phyloP scores from a whole-genome alignment of 2,797 vertebrate genomes.

The Gallinago nigripennis region DNA sequence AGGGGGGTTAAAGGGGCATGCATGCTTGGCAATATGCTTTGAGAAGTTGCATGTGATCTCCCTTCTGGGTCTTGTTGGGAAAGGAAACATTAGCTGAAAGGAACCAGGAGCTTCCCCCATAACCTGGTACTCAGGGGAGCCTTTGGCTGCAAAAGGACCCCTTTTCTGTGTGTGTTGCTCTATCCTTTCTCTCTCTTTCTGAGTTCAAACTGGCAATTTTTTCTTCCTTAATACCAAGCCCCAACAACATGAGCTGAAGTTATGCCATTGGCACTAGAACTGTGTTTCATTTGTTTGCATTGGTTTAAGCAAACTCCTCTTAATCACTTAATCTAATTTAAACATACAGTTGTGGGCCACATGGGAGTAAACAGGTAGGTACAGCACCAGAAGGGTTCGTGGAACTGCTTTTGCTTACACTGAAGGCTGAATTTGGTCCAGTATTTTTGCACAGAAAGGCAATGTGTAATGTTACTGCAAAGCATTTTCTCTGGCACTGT shows the following conservation, averaged over 20 bases:
- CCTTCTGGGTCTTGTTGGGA: background rate
- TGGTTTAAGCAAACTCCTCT: background rate
- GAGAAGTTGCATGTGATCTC: background rate
- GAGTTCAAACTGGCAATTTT: background rate
- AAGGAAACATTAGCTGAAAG: background rate
- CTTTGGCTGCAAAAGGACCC: background rate
- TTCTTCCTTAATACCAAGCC: background rate
- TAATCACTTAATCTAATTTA: background rate
- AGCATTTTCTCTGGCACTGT: constrained; percentile 44
- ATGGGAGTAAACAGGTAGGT: background rate
- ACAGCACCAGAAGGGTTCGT: background rate
- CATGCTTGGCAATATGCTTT: background rate
- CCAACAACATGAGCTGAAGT: background rate
- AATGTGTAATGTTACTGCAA: constrained; percentile 49
- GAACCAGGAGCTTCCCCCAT: background rate
- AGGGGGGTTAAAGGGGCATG: background rate
- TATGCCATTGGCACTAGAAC: background rate
- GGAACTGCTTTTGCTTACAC: background rate
- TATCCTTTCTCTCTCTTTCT: background rate
- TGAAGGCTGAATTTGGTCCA: constrained; percentile 26
- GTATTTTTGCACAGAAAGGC: constrained; percentile 37
- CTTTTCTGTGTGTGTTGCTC: rapidly evolving
- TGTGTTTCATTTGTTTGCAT: background rate
- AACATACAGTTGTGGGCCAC: background rate
- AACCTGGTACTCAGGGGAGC: background rate